Base-by-base conservation (phyloP, 2,888 invertebrate genomes). In the Lasioglossum villosulum region DNA sequence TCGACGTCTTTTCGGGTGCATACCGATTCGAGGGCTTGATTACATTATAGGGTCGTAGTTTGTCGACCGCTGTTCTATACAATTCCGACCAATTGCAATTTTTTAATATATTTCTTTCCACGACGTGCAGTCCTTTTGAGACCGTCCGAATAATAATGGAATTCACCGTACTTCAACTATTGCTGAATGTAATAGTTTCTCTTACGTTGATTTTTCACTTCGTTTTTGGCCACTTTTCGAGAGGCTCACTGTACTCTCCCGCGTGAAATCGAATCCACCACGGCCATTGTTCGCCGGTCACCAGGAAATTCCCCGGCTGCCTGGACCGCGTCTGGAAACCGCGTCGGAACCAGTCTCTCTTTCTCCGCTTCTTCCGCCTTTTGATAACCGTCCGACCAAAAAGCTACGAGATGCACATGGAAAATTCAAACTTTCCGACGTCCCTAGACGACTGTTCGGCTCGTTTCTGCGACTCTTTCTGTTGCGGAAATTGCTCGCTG, bases 251-350 rank as follows among this genome's bases (percentile, higher is more conserved):
- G n/a, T n/a, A 23, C 39, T 14, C 5, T 52, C 16, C 1, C 27
- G 52, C 68, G 48, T 30, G 52, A 82, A 71, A 73, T 82, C 52
- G 70, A 71, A 75, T 48, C 23, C 48, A 16, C 30, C 48, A 4
- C 70, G 34, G 52, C 75, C 74, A 48, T 79, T 73, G 73, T 68
- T 63, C 78, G 48, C 5, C 10, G 16, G 34, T 1, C 52, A 30
- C 70, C 48, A 30, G 75, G 66, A 72, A 59, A 73, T 63, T n/a
- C 78, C 5, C 14, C 1, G 23, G 23, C 23, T 23, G 39, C 42
- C 16, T 56, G n/a, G n/a, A 56, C 52, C 23, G 16, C 42, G 66
- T 52, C 45, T 45, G 42, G 8, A 30, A 5, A 59, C 66, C 34
- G 34, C 39, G 48, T 23, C 68, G 39, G 23, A 14, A 23, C 39